These are phyloP conservation scores for Temnopleurus reevesii DNA, from an alignment of 53 echinoderm and acorn worm genomes.

Conservation along the genomic window DNA sequence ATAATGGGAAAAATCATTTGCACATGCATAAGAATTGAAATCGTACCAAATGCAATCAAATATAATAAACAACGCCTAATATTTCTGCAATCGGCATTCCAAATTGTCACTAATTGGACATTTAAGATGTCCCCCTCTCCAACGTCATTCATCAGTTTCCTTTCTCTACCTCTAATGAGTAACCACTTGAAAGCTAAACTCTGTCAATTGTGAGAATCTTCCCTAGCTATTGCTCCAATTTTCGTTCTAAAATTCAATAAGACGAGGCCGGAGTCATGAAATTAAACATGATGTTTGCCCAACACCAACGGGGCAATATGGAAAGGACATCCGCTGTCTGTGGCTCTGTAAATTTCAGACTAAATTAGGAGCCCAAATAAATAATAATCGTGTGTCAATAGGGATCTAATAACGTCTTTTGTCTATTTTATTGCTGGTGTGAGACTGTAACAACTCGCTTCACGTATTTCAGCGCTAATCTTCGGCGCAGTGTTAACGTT, in stretches of 20 bases:
- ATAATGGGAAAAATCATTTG: too few relatives aligned
- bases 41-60: too few relatives aligned
- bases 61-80: too few relatives aligned
- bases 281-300: slow-evolving; percentile 31
- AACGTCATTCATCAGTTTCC: slow-evolving; percentile 26
- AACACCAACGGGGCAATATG: neutral
- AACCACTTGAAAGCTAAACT: slow-evolving; percentile 4
- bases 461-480: slow-evolving; percentile 10
- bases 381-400: slow-evolving; percentile 21
- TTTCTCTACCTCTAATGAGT: neutral
- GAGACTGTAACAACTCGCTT: neutral
- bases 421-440: neutral
- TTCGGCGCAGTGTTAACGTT: slow-evolving; percentile 8
- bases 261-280: neutral
- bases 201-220: neutral
- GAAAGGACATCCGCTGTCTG: neutral
- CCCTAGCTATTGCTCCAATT: neutral
- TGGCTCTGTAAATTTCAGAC: slow-evolving; percentile 8
- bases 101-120: neutral
- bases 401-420: neutral
- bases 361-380: slow-evolving; percentile 37
- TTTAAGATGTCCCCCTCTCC: neutral
- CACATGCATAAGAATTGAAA: too few relatives aligned
- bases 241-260: neutral
- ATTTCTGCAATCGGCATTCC: too few relatives aligned